Evolutionary conservation across 2,113 vertebrate genomes (phyloP).

Genomic region (Salvelinus sp.): DNA sequence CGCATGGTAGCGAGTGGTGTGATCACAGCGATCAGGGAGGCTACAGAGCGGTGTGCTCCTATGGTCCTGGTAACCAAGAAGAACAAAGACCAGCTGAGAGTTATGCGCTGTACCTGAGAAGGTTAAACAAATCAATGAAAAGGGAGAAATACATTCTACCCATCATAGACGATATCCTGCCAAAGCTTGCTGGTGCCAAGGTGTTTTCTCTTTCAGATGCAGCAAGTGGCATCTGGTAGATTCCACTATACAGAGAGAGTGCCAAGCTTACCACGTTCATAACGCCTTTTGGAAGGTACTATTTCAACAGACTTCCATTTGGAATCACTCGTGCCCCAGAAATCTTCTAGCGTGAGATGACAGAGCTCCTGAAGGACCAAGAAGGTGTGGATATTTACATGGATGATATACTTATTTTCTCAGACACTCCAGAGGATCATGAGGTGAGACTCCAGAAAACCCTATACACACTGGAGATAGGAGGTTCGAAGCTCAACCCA

Average conservation of each 20-base stretch:
- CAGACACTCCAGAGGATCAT: background rate
- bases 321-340: background rate
- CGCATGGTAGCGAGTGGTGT: constrained; percentile 1
- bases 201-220: constrained; percentile 7
- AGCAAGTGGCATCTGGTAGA: constrained; percentile 17
- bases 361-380: background rate
- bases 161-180: constrained; percentile 17
- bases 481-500: background rate
- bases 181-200: background rate
- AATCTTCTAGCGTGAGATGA: background rate
- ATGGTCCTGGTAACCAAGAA: constrained; percentile 24
- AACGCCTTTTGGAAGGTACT: too few relatives aligned
- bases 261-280: constrained; percentile 9
- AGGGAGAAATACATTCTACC: background rate
- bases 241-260: background rate
- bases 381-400: background rate
- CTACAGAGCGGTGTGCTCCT: constrained; percentile 23
- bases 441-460: background rate
- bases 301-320: too few relatives aligned
- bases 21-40: constrained; percentile 23
- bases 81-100: constrained; percentile 19
- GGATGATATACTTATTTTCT: background rate
- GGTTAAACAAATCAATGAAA: constrained; percentile 11
- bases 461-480: background rate
- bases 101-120: constrained; percentile 27